A percentile compares a stretch with the other conserved stretches of the same genome.
phyloP scores from a whole-genome alignment of 2,888 invertebrate species.

The Parochlus steinenii region DNA sequence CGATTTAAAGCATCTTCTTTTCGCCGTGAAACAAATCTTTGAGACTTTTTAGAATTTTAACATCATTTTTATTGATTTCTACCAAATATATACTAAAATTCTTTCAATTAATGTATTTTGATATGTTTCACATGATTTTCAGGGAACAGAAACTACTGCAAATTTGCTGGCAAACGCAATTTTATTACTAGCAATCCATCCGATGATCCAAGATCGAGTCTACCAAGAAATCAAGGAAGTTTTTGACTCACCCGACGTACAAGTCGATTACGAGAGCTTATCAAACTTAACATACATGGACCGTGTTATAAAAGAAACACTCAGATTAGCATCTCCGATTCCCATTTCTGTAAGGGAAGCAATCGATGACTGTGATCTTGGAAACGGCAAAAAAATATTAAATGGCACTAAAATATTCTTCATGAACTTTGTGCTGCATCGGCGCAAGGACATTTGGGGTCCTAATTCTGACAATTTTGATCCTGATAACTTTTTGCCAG shows the following conservation, averaged over 20 bases:
- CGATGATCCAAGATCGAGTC: constrained; percentile 2
- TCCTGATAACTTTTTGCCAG: constrained; percentile 7
- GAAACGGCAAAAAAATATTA: not conserved
- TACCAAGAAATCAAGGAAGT: constrained; percentile 4
- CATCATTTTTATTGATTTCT: too few relatives aligned
- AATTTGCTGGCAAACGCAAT: constrained; percentile 3
- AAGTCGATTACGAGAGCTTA: constrained; percentile 4
- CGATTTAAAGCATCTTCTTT: too few relatives aligned
- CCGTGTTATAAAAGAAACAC: constrained; percentile 5
- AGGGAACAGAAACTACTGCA: constrained; percentile 5
- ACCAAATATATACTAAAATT: too few relatives aligned
- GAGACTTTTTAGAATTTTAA: too few relatives aligned
- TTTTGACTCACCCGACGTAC: not conserved
- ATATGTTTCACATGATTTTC: not conserved
- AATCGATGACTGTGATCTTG: constrained; percentile 4
- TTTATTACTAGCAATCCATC: constrained; percentile 4
- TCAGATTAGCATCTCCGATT: constrained; percentile 1
- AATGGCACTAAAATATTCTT: constrained; percentile 1
- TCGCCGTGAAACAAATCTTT: too few relatives aligned
- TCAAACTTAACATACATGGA: constrained; percentile 1
- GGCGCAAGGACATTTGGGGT: constrained; percentile 6
- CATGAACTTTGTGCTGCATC: constrained; percentile 1
- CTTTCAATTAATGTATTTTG: not conserved
- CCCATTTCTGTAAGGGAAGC: constrained; percentile 2
- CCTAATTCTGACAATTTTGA: not conserved